Evolutionary conservation across 2,113 vertebrate species (phyloP).

Genomic region (Ovibos moschatus): DNA sequence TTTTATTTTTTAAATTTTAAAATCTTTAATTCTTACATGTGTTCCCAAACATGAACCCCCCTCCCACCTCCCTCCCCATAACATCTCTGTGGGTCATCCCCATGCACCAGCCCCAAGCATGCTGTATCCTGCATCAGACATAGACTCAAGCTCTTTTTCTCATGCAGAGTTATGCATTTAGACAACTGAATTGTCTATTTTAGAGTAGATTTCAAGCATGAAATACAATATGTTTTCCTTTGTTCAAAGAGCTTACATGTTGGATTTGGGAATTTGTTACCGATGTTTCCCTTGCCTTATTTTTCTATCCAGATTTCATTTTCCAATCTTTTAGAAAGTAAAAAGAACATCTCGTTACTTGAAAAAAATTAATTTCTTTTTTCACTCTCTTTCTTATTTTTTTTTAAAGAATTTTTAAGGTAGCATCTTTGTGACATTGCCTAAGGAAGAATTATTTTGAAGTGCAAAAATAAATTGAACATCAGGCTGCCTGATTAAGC

Average conservation of each 20-base stretch:
- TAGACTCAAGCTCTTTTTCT: neutral
- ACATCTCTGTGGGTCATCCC: too few species aligned
- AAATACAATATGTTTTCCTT: neutral
- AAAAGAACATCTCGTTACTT: neutral
- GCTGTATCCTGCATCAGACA: too few species aligned
- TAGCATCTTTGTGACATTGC: constrained; percentile 47
- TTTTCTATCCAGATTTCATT: neutral
- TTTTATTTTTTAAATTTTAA: too few species aligned
- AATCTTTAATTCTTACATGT: too few species aligned
- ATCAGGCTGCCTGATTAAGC: constrained; percentile 66
- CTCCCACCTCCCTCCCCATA: too few species aligned
- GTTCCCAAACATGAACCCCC: too few species aligned
- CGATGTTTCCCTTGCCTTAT: neutral
- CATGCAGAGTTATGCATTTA: neutral
- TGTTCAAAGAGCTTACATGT: neutral
- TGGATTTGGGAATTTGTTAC: neutral
- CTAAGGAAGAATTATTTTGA: constrained; percentile 40
- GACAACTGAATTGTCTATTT: neutral
- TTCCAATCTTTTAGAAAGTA: neutral
- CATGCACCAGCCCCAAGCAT: too few species aligned
- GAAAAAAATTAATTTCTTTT: neutral
- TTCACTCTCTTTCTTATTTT: constrained; percentile 18
- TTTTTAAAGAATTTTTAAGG: constrained; percentile 29
- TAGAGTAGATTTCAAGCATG: constrained; percentile 21
- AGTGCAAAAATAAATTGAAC: constrained; percentile 55